Conservation (phyloP, 1,140 invertebrate species). For the Aleiodes sp. region DNA sequence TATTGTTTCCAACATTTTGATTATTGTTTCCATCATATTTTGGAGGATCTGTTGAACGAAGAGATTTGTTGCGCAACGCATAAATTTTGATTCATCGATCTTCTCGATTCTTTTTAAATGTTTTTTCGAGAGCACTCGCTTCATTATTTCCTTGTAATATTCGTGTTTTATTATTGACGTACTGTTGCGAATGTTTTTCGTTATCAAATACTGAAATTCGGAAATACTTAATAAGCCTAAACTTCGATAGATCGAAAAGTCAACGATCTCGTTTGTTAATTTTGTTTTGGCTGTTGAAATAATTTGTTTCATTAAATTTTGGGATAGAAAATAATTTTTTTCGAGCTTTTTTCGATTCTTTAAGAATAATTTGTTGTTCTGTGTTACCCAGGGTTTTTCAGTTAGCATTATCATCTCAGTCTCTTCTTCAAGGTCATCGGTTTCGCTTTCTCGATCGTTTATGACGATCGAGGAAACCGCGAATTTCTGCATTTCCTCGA, state of each 20-base stretch:
- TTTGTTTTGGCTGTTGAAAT: constrained; percentile 43
- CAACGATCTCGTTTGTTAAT: constrained; percentile 45
- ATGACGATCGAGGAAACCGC: constrained; percentile 27
- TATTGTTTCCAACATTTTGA: constrained; percentile 52
- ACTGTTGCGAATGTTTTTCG: constrained; percentile 43
- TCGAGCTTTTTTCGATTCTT: constrained; percentile 40
- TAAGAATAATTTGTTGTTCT: constrained; percentile 33
- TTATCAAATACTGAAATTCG: constrained; percentile 40
- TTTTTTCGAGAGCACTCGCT: constrained; percentile 36
- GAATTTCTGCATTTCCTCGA: constrained; percentile 51
- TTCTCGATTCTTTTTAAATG: constrained; percentile 36
- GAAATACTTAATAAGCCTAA: constrained; percentile 25
- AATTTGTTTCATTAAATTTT: constrained; percentile 49
- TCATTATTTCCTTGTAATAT: constrained; percentile 51
- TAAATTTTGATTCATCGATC: constrained; percentile 38
- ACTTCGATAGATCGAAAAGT: constrained; percentile 38
- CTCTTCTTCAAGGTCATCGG: neutral
- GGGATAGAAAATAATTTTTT: constrained; percentile 55
- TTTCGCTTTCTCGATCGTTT: neutral
- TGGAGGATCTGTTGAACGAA: constrained; percentile 58
- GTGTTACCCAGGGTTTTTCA: neutral
- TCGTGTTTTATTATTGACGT: constrained; percentile 45
- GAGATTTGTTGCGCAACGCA: constrained; percentile 53
- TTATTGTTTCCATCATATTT: constrained; percentile 56
- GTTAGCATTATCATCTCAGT: neutral